A percentile compares a stretch with the other conserved stretches of the same genome.
These are phyloP conservation scores for Pteromalus puparum DNA, from an alignment of 1,140 invertebrate genomes.

Conservation along the genomic window DNA sequence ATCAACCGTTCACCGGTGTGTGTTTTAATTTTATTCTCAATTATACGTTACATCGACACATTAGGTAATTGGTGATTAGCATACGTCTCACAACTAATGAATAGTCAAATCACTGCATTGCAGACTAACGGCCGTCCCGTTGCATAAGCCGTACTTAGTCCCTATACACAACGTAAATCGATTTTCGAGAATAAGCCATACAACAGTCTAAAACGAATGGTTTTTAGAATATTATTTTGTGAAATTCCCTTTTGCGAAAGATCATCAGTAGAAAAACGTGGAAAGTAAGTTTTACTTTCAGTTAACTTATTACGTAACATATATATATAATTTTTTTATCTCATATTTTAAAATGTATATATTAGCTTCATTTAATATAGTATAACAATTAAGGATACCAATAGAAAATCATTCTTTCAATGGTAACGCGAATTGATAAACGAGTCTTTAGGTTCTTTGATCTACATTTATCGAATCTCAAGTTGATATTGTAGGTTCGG, in stretches of 20 bases:
- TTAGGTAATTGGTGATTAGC: background rate
- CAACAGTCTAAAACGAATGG: background rate
- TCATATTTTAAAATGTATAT: background rate
- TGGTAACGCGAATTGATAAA: background rate
- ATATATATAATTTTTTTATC: background rate
- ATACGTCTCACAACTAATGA: constrained; percentile 51
- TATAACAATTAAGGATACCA: background rate
- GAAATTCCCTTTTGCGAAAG: background rate
- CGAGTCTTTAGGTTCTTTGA: background rate
- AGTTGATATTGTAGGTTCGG: background rate
- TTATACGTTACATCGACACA: constrained; percentile 2
- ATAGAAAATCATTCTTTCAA: background rate
- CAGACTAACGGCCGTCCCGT: background rate
- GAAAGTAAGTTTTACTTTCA: background rate
- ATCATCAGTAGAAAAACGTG: background rate
- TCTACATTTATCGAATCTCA: background rate
- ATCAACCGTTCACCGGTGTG: background rate
- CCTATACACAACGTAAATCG: background rate
- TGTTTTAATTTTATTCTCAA: background rate
- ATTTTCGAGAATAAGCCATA: background rate
- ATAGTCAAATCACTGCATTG: constrained; percentile 64
- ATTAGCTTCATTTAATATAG: background rate
- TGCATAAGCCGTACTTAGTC: background rate
- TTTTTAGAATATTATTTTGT: background rate
- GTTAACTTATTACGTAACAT: background rate